phyloP scores from a whole-genome alignment of 2,113 vertebrate species.

The Elachura formosa region DNA sequence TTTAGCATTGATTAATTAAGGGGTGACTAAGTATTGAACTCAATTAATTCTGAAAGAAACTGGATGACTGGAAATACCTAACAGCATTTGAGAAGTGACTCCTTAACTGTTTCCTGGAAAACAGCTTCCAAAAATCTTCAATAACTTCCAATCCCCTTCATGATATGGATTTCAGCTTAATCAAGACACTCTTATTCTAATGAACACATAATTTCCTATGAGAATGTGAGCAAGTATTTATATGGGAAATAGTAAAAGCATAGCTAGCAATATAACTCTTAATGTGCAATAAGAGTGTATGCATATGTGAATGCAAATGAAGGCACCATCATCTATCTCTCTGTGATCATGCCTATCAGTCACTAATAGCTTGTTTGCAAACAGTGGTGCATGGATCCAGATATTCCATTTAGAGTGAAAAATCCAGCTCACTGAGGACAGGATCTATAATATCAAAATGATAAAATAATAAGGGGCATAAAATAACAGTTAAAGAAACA shows the following conservation, averaged over 20 bases:
- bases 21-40: constrained; percentile 15
- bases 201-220: neutral
- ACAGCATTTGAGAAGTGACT: neutral
- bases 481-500: neutral
- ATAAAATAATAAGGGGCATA: neutral
- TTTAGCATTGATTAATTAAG: constrained; percentile 31
- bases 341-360: neutral
- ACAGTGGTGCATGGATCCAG: neutral
- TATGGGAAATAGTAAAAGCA: constrained; percentile 14
- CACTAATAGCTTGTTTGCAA: neutral
- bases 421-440: neutral
- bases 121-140: neutral
- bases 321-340: neutral
- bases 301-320: neutral
- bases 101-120: constrained; percentile 23
- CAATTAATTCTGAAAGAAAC: constrained; percentile 16
- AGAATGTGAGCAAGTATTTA: neutral
- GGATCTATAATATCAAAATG: neutral
- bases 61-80: constrained; percentile 2
- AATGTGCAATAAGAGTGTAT: neutral
- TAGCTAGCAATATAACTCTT: neutral
- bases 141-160: neutral
- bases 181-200: neutral
- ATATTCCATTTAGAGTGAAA: neutral
- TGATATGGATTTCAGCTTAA: neutral